phyloP scores from a whole-genome alignment of 2,797 vertebrate genomes.

The Pangasius macronema region DNA sequence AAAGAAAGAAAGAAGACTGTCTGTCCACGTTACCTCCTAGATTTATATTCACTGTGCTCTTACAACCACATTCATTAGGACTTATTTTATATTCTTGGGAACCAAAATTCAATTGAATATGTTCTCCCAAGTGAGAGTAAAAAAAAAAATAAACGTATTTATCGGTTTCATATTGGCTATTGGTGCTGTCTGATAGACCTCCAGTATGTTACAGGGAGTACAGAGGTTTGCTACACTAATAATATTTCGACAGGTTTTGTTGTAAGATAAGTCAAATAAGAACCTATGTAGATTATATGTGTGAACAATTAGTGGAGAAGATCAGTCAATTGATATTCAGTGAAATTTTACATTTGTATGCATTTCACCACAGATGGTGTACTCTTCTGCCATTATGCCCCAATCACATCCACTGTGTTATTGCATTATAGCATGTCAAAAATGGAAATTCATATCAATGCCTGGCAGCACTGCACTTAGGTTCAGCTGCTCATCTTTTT shows the following conservation, averaged over 20 bases:
- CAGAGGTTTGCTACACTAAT: background rate
- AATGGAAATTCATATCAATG: slow-evolving; percentile 7
- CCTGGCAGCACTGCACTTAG: background rate
- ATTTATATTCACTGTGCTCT: too few relatives aligned
- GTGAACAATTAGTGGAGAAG: too few relatives aligned
- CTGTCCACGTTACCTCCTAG: too few relatives aligned
- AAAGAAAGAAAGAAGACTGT: too few relatives aligned
- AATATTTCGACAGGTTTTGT: too few relatives aligned
- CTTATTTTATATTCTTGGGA: background rate
- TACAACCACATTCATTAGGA: background rate
- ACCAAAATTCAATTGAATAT: background rate
- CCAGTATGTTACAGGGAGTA: too few relatives aligned
- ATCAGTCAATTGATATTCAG: background rate
- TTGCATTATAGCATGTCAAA: background rate
- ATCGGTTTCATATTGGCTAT: background rate
- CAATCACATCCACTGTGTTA: background rate
- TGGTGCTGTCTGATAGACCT: background rate
- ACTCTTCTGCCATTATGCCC: slow-evolving; percentile 10
- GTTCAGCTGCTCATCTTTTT: background rate
- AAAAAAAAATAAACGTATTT: background rate
- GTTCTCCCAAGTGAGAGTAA: background rate
- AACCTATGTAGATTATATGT: too few relatives aligned
- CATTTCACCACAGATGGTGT: background rate
- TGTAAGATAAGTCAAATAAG: too few relatives aligned
- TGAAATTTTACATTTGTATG: background rate